Percentiles rank a stretch among this genome's conserved stretches.
Conservation (phyloP, 2,113 vertebrate species). For the Tapirus terrestris region DNA sequence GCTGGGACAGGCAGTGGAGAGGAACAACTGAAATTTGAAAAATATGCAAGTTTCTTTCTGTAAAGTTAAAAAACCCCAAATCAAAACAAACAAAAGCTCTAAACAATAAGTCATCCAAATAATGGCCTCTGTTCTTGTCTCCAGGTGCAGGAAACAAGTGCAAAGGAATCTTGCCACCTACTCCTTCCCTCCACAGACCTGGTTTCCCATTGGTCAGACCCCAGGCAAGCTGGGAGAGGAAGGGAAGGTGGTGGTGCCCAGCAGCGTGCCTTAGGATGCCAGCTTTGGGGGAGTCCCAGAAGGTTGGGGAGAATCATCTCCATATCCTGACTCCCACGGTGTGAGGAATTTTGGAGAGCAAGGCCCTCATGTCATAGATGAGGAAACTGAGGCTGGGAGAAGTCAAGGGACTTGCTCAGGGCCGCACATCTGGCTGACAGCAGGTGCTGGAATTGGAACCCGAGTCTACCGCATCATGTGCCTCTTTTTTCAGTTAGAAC, state of each 20-base stretch:
- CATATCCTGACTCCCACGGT: no score
- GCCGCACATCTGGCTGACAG: accelerated
- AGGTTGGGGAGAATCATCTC: not conserved
- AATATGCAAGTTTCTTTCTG: constrained; percentile 13
- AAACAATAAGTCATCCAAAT: constrained; percentile 58
- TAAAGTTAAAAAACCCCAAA: not conserved
- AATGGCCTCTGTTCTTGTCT: constrained; percentile 43
- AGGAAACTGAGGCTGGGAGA: not conserved
- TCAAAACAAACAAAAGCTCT: constrained; percentile 29
- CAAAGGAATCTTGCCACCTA: constrained; percentile 11
- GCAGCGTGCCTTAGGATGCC: accelerated
- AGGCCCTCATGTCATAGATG: not conserved
- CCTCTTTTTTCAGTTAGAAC: not conserved
- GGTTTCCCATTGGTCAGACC: not conserved
- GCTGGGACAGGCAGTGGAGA: not conserved
- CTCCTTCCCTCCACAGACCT: not conserved
- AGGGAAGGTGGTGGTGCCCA: not conserved
- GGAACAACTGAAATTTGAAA: constrained; percentile 32
- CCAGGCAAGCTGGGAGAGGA: accelerated
- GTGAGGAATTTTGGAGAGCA: not conserved
- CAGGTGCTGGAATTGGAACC: not conserved
- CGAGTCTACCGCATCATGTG: accelerated
- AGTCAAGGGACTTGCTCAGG: not conserved
- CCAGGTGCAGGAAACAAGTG: constrained; percentile 68
- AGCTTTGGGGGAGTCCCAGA: not conserved